Percentiles rank a stretch among this genome's conserved stretches.
Conservation (phyloP, 2,113 vertebrate species). For the Brachirus orientalis region DNA sequence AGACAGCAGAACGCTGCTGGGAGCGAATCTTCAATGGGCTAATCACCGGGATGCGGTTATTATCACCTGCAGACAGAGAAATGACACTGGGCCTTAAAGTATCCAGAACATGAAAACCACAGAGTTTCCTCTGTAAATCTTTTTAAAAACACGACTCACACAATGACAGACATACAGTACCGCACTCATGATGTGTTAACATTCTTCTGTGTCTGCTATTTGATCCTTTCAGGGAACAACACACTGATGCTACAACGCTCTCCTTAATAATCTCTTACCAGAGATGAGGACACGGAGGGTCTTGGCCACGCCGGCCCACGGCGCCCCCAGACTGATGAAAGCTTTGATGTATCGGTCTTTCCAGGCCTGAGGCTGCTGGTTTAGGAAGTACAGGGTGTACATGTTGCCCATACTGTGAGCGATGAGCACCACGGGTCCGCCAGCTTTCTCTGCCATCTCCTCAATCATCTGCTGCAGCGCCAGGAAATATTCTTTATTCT, state of each 20-base stretch:
- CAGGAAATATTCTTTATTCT: conserved; percentile 91
- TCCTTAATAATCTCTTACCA: conserved; percentile 86
- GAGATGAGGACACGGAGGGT: conserved; percentile 92
- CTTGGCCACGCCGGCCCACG: conserved; percentile 96
- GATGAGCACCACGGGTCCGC: conserved; percentile 90
- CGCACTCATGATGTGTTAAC: too few relatives aligned
- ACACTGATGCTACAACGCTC: too few relatives aligned
- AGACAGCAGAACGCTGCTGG: conserved; percentile 93
- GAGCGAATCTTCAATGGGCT: conserved; percentile 91
- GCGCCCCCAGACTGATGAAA: conserved; percentile 89
- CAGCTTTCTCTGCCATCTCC: conserved; percentile 87
- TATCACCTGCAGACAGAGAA: conserved; percentile 86
- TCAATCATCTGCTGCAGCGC: conserved; percentile 92
- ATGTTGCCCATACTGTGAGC: conserved; percentile 99
- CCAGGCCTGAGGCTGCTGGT: conserved; percentile 92
- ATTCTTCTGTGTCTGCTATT: too few relatives aligned
- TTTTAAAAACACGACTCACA: too few relatives aligned
- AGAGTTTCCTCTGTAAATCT: not conserved
- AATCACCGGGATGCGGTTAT: conserved; percentile 94
- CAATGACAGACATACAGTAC: too few relatives aligned
- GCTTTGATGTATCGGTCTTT: conserved; percentile 93
- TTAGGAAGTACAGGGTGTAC: conserved; percentile 97
- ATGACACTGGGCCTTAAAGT: conserved; percentile 1
- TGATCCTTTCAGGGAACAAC: too few relatives aligned
- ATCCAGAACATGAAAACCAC: conserved; percentile 6